Base-by-base conservation (phyloP, 2,113 vertebrate species). In the Platichthys stellatus region DNA sequence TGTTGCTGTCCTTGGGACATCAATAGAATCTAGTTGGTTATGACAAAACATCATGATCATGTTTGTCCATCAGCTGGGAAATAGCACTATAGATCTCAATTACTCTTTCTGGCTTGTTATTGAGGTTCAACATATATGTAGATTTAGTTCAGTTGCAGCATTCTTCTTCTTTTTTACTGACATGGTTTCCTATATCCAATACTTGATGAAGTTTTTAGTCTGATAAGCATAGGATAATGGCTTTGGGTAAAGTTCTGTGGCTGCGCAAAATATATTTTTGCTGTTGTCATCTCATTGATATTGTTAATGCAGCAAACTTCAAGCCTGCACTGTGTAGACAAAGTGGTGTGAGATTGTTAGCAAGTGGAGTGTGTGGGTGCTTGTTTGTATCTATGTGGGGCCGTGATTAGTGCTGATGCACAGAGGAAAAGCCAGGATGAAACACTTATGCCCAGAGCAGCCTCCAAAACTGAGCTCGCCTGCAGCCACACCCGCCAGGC, bases 341-440 rank as follows among this genome's bases (percentile, higher is more conserved):
- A 71, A 82, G 76, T 65, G 59, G 49, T 80, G 69, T 72, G 53
- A 63, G 35, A 20, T 71, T 78, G 54, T 63, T 17, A 63, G 76
- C 26, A 80, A 72, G 72, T 49, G 18, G 35, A 57, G 63, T 53
- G 45, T 23, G 81, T 47, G 62, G 67, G 65, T 72, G 75, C 82
- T 74, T 74, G 61, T 83, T 86, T 80, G 66, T 75, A 21, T 66
- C 51, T 74, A 1, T 67, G 81, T 8, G 35, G 57, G 63, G 56
- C 69, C 49, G 53, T 74, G 84, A 90, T 89, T 87, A 86, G 82
- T 87, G 85, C 80, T 83, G 82, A 85, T 77, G 53, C 82, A 63
- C 84, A 74, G 43, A 82, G 69, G 77, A 78, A 82, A 31, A 53
- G 69, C 62, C 7, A 69, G 54, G 74, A 88, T 89, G 80, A 86